Base-by-base conservation (phyloP, 2,113 vertebrate genomes). In the Cygnus buccinator region DNA sequence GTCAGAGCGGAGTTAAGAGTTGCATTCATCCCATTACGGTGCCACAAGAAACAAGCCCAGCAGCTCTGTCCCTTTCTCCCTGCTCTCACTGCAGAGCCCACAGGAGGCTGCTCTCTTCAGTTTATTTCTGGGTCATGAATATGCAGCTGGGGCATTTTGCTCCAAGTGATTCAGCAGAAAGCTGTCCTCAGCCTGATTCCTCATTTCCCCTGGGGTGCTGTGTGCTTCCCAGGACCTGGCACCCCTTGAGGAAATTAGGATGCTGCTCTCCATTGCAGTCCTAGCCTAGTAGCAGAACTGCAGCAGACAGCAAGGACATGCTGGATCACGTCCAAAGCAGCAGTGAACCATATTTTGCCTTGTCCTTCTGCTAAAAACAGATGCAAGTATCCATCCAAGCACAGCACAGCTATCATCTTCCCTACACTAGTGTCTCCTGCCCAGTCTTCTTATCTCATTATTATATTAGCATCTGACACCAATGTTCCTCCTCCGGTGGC, bases 401-500 rank as follows among this genome's bases (percentile, higher is more conserved):
- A 73, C 44, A 63, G 77, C 87, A 76, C 16, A 71, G 61, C 81
- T 55, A 35, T 87, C 84, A 59, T 80, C 82, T 74, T 65, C 58
- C 66, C 78, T 26, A 19, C 28, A 10, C 59, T 52, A 2, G 81
- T 41, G 67, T n/a, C 78, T 52, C 31, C 66, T 1, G 4, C 72
- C 37, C 68, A 44, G 33, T 9, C 73, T 65, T 71, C 84, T 92
- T 81, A 84, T 65, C 33, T n/a, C 73, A 84, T 81, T 87, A 92
- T 43, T 70, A 67, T 84, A 95, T 93, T 26, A 94, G 91, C 61
- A 92, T 87, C 61, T 94, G 81, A 91, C 90, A 91, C 37, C 65
- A 63, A 91, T 37, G 74, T 59, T 94, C 50, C 71, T 94, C 62
- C 89, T 94, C 48, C 77, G 63, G 54, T 55, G 83, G 52, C 87